Conservation (phyloP, 2,888 invertebrate species). For the Bembecia ichneumoniformis region DNA sequence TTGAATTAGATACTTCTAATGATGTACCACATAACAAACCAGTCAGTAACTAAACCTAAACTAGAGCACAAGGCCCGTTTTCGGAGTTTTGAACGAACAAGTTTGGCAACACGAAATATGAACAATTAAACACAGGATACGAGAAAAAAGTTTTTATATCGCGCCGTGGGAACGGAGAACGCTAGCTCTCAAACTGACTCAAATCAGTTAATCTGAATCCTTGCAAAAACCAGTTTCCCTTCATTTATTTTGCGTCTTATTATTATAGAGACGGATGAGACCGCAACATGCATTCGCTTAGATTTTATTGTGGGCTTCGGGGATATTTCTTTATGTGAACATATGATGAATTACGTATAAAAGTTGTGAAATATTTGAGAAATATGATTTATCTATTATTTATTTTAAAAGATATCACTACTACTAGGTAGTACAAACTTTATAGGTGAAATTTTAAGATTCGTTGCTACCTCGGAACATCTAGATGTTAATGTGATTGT, state of each 20-base stretch:
- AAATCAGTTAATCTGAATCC: conserved; percentile 17
- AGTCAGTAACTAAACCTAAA: neutral
- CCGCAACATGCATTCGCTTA: neutral
- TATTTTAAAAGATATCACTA: too few species aligned
- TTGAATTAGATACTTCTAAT: too few species aligned
- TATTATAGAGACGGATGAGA: neutral
- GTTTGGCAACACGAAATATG: conserved; percentile 8
- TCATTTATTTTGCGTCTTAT: neutral
- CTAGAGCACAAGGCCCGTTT: neutral
- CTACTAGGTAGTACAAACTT: too few species aligned
- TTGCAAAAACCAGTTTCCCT: conserved; percentile 19
- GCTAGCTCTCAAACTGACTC: conserved; percentile 11
- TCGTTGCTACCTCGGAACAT: too few species aligned
- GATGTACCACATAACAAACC: too few species aligned
- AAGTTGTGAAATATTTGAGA: too few species aligned
- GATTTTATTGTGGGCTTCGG: neutral
- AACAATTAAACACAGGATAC: conserved; percentile 30
- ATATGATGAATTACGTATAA: too few species aligned
- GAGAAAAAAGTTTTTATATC: conserved; percentile 21
- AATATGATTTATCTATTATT: too few species aligned
- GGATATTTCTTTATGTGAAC: neutral
- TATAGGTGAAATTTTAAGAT: too few species aligned
- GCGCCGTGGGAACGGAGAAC: conserved; percentile 21
- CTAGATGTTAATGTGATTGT: too few species aligned
- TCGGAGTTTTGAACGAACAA: neutral